These are phyloP conservation scores for Aspidiotus destructor DNA, from an alignment of 2,888 invertebrate genomes.

Conservation along the genomic window DNA sequence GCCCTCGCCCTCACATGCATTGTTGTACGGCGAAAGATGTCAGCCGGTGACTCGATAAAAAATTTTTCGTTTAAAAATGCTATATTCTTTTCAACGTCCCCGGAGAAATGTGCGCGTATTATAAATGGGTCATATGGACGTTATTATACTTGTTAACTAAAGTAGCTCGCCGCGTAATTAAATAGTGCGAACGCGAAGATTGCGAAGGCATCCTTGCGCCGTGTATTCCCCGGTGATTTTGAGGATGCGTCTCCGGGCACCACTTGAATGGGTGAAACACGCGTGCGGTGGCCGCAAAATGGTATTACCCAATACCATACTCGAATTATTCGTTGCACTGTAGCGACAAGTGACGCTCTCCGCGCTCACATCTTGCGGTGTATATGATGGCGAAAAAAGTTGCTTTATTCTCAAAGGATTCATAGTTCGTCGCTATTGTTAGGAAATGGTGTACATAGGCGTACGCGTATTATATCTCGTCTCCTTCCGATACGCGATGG, in stretches of 20 bases:
- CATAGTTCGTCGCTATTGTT: neutral
- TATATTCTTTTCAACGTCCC: neutral
- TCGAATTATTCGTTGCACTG: neutral
- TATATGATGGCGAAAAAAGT: neutral
- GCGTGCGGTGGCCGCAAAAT: neutral
- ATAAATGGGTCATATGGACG: constrained; percentile 2
- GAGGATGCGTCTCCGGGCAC: constrained; percentile 12
- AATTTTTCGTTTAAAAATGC: no score
- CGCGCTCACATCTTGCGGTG: neutral
- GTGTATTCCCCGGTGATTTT: neutral
- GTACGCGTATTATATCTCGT: no score
- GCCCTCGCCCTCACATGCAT: neutral
- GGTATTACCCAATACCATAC: neutral
- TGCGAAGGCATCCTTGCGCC: constrained; percentile 6
- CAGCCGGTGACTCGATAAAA: no score
- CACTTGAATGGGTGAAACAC: constrained; percentile 10
- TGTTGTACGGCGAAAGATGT: no score
- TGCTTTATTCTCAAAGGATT: neutral
- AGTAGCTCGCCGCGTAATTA: neutral
- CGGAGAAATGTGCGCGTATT: neutral
- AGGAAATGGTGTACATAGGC: no score
- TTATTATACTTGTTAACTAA: neutral
- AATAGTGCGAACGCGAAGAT: neutral
- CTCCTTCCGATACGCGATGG: no score
- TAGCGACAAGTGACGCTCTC: neutral